phyloP scores from a whole-genome alignment of 2,113 vertebrate genomes.

The Xyrauchen texanus region DNA sequence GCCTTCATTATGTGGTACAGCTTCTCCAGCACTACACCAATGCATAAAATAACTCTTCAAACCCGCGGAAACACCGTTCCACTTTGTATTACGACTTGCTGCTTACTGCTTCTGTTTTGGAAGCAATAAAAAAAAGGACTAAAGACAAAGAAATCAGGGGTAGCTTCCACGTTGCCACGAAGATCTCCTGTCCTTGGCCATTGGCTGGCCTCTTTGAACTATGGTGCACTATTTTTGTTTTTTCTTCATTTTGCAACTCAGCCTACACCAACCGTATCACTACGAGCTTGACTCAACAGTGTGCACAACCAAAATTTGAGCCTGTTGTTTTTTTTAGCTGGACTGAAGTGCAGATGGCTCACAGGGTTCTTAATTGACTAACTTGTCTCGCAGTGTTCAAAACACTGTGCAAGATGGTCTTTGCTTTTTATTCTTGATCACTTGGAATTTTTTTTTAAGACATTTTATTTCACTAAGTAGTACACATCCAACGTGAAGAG shows the following conservation, averaged over 20 bases:
- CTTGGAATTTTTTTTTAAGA: slow-evolving; percentile 35
- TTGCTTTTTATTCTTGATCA: slow-evolving; percentile 53
- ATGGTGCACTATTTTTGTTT: slow-evolving; percentile 56
- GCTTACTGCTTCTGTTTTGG: slow-evolving; percentile 56
- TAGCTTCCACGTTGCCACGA: slow-evolving; percentile 39
- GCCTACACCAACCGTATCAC: slow-evolving; percentile 64
- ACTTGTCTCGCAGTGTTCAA: background rate
- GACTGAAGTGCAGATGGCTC: slow-evolving; percentile 58
- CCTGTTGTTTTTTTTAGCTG: slow-evolving; percentile 50
- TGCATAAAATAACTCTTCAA: slow-evolving; percentile 63
- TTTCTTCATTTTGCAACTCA: slow-evolving; percentile 37
- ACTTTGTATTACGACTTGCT: slow-evolving; percentile 44
- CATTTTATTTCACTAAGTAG: slow-evolving; percentile 63
- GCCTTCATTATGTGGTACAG: slow-evolving; percentile 86
- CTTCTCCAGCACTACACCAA: slow-evolving; percentile 87
- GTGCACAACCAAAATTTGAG: slow-evolving; percentile 50
- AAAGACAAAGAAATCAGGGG: background rate
- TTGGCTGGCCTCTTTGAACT: slow-evolving; percentile 62
- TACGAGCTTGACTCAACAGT: slow-evolving; percentile 67
- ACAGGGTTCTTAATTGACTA: slow-evolving; percentile 11
- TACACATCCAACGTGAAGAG: slow-evolving; percentile 54
- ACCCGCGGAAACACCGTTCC: background rate
- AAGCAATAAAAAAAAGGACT: slow-evolving; percentile 18
- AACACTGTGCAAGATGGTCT: slow-evolving; percentile 37
- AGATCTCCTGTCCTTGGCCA: slow-evolving; percentile 59